These are phyloP conservation scores for Apodemus sylvaticus DNA, from an alignment of 2,113 vertebrate species.

Conservation along the genomic window DNA sequence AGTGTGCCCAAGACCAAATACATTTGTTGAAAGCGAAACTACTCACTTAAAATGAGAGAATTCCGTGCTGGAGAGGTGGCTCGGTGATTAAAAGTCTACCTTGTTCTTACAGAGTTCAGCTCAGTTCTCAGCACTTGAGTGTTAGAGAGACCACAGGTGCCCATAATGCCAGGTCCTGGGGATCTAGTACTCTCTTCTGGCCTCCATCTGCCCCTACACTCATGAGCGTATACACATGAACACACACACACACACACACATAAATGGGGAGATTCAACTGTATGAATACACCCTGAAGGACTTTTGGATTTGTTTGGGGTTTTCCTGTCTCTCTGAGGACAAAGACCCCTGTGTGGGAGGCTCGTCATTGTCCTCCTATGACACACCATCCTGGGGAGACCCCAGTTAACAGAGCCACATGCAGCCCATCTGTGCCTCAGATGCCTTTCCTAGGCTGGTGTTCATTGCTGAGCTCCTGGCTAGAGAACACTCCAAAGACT, in stretches of 20 bases:
- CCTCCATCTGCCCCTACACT: not conserved
- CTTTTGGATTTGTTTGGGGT: not conserved
- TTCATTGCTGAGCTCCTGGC: not conserved
- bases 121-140: not conserved
- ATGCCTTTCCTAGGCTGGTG: not conserved
- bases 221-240: not conserved
- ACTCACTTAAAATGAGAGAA: not conserved
- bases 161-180: too few species aligned
- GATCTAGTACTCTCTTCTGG: not conserved
- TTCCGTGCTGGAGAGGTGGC: not conserved
- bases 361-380: not conserved
- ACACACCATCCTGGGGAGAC: not conserved
- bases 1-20: too few species aligned
- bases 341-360: not conserved
- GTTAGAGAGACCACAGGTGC: not conserved
- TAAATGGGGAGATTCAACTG: not conserved
- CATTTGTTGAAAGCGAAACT: not conserved
- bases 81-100: too few species aligned
- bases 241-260: not conserved
- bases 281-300: not conserved
- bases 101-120: not conserved
- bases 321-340: too few species aligned
- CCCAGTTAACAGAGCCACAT: too few species aligned
- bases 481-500: not conserved
- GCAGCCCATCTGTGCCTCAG: not conserved